Percentiles rank a stretch among this genome's conserved stretches.
phyloP scores from a whole-genome alignment of 2,888 invertebrate species.

The Trichopoda pennipes region DNA sequence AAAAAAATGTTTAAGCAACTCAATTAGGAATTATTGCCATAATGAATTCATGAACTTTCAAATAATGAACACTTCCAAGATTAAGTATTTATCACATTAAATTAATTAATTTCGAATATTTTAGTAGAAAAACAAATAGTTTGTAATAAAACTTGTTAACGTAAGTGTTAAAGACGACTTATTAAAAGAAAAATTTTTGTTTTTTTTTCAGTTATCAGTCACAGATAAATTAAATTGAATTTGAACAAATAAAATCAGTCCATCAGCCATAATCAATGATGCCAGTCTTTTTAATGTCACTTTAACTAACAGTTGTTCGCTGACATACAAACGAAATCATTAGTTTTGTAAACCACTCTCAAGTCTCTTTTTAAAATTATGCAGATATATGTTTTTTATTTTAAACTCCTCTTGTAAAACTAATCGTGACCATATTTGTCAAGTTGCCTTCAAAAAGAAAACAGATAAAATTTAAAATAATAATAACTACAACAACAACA shows the following conservation, averaged over 20 bases:
- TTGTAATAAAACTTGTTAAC: neutral
- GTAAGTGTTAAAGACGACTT: neutral
- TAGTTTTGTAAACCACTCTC: neutral
- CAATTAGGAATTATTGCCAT: too few species aligned
- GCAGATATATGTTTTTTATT: neutral
- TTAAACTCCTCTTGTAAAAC: conserved; percentile 52
- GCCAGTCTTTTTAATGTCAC: conserved; percentile 36
- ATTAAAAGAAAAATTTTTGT: conserved; percentile 1
- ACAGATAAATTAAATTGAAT: conserved; percentile 2
- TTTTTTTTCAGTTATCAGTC: neutral
- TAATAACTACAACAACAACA: neutral
- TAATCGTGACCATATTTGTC: conserved; percentile 65
- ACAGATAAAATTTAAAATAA: conserved; percentile 18
- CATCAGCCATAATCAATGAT: conserved; percentile 36
- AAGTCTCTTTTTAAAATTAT: conserved; percentile 11
- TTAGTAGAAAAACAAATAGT: conserved; percentile 7
- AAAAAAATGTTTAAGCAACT: too few species aligned
- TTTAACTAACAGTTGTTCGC: conserved; percentile 13
- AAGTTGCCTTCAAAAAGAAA: conserved; percentile 10
- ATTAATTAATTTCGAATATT: neutral
- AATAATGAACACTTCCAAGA: neutral
- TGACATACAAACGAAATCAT: neutral
- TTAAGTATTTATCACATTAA: neutral
- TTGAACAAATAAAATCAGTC: neutral
- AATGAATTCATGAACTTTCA: too few species aligned